These are phyloP conservation scores for Carcharodon carcharias DNA, from an alignment of 2,797 vertebrate species.

Conservation along the genomic window DNA sequence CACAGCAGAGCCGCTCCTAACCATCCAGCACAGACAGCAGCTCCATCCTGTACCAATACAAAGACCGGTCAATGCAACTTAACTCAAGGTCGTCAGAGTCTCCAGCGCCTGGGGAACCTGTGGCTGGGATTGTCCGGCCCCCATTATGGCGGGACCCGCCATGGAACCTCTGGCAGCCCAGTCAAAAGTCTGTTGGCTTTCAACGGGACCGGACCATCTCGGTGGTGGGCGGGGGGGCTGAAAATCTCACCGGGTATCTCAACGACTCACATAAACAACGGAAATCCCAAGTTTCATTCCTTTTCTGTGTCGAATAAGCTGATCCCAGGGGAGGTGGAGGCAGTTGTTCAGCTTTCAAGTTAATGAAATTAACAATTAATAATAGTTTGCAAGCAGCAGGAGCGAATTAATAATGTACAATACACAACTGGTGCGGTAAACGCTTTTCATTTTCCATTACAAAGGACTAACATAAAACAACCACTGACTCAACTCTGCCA, in stretches of 20 bases:
- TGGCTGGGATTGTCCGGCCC: no score
- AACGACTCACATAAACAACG: background rate
- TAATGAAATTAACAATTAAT: conserved; percentile 44
- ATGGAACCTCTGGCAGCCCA: no score
- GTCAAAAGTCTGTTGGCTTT: no score
- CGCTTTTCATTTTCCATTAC: background rate
- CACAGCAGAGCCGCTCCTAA: background rate
- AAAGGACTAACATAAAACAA: background rate
- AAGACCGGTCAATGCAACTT: background rate
- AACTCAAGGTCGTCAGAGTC: background rate
- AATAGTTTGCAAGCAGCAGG: conserved; percentile 53
- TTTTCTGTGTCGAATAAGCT: background rate
- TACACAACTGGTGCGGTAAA: conserved; percentile 54
- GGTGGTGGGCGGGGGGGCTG: no score
- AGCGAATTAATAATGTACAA: conserved; percentile 69
- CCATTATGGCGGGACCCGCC: no score
- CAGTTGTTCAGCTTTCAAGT: conserved; percentile 46
- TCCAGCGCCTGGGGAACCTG: background rate
- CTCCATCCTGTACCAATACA: background rate
- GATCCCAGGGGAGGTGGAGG: background rate
- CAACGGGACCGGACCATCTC: no score
- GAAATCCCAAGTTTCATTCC: background rate
- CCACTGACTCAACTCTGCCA: background rate
- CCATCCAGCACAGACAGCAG: background rate
- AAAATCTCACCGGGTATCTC: no score